phyloP scores from a whole-genome alignment of 2,797 vertebrate species.

The Hydrophis major region DNA sequence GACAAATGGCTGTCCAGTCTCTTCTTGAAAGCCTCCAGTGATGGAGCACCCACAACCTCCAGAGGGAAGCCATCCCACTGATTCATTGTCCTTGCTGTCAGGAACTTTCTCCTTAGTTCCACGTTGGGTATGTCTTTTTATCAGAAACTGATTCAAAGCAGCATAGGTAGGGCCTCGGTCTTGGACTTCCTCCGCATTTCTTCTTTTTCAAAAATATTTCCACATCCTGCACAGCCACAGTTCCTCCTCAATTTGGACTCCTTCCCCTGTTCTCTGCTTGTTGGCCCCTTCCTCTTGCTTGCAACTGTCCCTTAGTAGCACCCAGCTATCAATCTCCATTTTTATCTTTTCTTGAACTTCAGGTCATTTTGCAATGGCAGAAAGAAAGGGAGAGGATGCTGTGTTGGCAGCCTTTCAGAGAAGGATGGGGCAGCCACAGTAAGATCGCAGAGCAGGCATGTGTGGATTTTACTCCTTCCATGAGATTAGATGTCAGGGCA shows the following conservation, averaged over 20 bases:
- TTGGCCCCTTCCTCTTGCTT: background rate
- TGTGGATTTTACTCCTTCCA: too few relatives aligned
- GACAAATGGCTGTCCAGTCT: background rate
- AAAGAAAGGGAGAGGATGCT: background rate
- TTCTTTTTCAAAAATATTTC: background rate
- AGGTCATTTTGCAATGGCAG: conserved; percentile 11
- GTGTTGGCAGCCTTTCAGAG: background rate
- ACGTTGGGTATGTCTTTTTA: background rate
- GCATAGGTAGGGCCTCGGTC: background rate
- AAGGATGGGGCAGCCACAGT: too few relatives aligned
- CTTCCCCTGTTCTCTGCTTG: background rate
- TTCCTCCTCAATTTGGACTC: accelerated
- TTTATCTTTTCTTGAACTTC: background rate
- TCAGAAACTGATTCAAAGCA: background rate
- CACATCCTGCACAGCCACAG: too few relatives aligned
- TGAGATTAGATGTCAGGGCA: background rate
- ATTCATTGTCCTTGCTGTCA: background rate
- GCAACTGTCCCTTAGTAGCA: background rate
- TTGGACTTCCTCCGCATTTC: background rate
- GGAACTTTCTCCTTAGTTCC: background rate
- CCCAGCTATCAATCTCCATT: accelerated
- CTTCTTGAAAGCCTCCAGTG: background rate
- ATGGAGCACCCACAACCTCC: background rate
- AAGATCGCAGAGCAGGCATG: background rate
- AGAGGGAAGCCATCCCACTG: background rate